Evolutionary conservation across 2,113 vertebrate genomes (phyloP).

Genomic region (Gopherus flavomarginatus): DNA sequence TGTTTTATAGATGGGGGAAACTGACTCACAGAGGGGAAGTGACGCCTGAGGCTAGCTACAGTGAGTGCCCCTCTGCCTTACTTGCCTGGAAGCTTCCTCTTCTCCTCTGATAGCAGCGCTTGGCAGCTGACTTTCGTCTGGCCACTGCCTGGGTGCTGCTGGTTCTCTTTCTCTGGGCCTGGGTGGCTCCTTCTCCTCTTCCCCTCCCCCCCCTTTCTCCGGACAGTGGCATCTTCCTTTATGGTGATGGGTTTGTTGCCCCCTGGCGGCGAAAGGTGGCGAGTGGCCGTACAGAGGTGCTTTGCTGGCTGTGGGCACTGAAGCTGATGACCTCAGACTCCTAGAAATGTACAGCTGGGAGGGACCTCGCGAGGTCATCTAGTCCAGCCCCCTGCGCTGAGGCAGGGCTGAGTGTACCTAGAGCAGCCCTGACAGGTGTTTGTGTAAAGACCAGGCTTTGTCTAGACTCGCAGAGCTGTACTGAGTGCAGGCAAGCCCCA

Average conservation of each 20-base stretch:
- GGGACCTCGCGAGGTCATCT: neutral
- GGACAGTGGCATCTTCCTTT: neutral
- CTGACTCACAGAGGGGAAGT: neutral
- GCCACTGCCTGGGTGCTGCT: neutral
- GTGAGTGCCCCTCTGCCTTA: neutral
- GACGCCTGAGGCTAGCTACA: neutral
- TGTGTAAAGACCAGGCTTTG: neutral
- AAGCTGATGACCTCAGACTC: neutral
- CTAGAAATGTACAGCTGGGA: neutral
- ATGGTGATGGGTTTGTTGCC: neutral
- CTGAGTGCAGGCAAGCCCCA: neutral
- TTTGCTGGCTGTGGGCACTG: neutral
- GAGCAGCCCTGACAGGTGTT: neutral
- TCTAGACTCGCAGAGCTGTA: neutral
- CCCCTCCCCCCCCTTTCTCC: neutral
- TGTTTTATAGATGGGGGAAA: neutral
- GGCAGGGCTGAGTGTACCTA: neutral
- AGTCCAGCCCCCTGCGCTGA: neutral
- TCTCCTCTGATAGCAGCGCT: neutral
- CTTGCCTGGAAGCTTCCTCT: neutral
- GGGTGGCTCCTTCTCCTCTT: neutral
- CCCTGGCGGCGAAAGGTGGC: neutral
- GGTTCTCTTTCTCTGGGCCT: neutral
- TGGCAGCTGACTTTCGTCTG: neutral
- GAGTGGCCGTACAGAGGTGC: neutral